Percentiles rank a stretch among this genome's conserved stretches.
These are phyloP conservation scores for Macrotus californicus DNA, from an alignment of 2,113 vertebrate species.

Conservation along the genomic window DNA sequence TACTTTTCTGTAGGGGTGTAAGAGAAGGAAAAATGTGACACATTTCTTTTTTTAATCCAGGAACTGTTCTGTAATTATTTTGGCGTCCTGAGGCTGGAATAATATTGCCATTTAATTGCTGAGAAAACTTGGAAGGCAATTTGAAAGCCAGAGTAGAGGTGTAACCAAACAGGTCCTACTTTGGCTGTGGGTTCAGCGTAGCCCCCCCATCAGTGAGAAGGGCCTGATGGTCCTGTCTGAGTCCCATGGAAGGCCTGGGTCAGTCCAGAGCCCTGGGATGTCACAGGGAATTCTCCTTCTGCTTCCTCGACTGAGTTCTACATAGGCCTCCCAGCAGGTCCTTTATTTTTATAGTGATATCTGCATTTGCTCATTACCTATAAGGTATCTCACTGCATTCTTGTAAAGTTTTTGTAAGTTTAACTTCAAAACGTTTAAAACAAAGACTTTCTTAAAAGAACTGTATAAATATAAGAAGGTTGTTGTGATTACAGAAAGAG, in stretches of 20 bases:
- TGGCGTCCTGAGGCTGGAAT: conserved; percentile 31
- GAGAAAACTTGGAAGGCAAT: conserved; percentile 38
- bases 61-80: conserved; percentile 42
- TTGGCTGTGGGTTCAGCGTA: neutral
- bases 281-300: neutral
- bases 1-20: neutral
- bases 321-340: neutral
- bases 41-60: neutral
- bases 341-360: neutral
- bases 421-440: neutral
- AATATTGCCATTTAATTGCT: conserved; percentile 29
- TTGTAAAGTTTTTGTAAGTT: neutral
- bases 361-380: neutral
- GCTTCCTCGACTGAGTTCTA: neutral
- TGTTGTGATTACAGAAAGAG: neutral
- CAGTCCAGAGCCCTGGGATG: neutral
- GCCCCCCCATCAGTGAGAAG: neutral
- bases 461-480: neutral
- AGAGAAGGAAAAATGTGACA: conserved; percentile 29
- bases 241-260: neutral
- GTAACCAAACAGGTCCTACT: neutral
- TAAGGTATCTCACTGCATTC: neutral
- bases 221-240: neutral
- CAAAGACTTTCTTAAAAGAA: neutral
- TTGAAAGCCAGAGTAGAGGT: conserved; percentile 37